Evolutionary conservation across 2,113 vertebrate genomes (phyloP), one percentile per base, ranked within the genome.

Genomic region (Nasalis larvatus): DNA sequence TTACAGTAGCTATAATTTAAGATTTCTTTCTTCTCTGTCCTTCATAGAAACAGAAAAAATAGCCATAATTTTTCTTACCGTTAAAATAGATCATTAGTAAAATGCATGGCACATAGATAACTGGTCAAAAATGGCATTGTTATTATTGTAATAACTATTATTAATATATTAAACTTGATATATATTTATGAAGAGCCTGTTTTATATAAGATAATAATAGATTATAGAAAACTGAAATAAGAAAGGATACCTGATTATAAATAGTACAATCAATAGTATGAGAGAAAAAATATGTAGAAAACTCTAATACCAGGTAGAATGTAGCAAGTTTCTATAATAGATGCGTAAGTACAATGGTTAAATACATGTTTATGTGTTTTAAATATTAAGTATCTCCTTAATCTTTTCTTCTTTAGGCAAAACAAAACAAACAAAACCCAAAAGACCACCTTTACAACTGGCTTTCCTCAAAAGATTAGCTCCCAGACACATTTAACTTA

Each of bases 401-500:
- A 73, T 76, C 20, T 60, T 68, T 27, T 89, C 30, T 81, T 93
- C 66, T 42, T 91, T 16, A 85, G 35, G 40, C 13, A 95, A 87
- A n/a, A 91, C 25, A 80, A 84, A 92, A 90, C 71, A 35, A 96
- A n/a, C 66, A 88, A 90, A 63, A 63, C 27, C 27, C 18, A 77
- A 95, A 96, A 35, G 3, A 81, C 1, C 21, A 74, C 21, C 73
- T 88, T 96, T 96, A 90, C 54, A 81, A 88, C 40, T 9, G 63
- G 8, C 1, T 94, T 96, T 96, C 54, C 76, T 77, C 71, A 54
- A 84, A 94, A 87, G 4, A 96, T 93, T 89, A 93, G 11, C 13
- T 89, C 8, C 42, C 49, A 49, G 42, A 63, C 52, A n/a, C 8
- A 76, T 18, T 90, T 76, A 89, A 76, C 20, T 94, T 96, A 58